Evolutionary conservation across 1,140 invertebrate genomes (phyloP), one percentile per base, ranked within the genome.

Genomic region (Diprion similis): DNA sequence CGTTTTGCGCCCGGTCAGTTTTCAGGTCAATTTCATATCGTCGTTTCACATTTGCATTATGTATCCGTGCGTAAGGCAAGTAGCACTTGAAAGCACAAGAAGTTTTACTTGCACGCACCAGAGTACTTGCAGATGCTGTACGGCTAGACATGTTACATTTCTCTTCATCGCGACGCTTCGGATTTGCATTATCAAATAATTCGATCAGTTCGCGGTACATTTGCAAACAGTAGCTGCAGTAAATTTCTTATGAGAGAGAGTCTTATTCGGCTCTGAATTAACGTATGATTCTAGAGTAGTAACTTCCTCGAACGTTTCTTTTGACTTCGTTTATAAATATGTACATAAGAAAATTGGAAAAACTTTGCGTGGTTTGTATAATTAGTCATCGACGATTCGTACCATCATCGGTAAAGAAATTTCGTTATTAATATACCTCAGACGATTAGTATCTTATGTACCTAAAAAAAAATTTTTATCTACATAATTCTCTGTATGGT

Each of bases 121-220:
- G n/a, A 8, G 11, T 37, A 1, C 24, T n/a, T 6, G 24, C 24
- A 37, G 24, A 37, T 37, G 24, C 24, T 37, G n/a, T n/a, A 37
- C 24, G 0, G 24, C 24, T 37, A 37, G 51, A 59, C 11, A 59
- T 59, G 51, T 59, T 13, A 59, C 11, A 15, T 59, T 59, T 59
- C 2, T 37, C 24, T 37, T 37, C 24, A 37, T 37, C 24, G 24
- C 24, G 24, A 37, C 24, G 2, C 24, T 37, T 37, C 24, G 24
- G 6, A 6, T 37, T 79, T 78, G 69, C 72, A 73, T 76, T 78
- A 78, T 78, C 77, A 72, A 71, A 73, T 73, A 72, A 82, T 79
- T 81, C 72, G 71, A 79, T 77, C 76, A 51, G 45, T 51, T 65
- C 71, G 74, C 68, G 71, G 68, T 19, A 70, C 76, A 77, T 75